These are phyloP conservation scores for Poecile montanus DNA, from an alignment of 2,797 vertebrate species.

Conservation along the genomic window DNA sequence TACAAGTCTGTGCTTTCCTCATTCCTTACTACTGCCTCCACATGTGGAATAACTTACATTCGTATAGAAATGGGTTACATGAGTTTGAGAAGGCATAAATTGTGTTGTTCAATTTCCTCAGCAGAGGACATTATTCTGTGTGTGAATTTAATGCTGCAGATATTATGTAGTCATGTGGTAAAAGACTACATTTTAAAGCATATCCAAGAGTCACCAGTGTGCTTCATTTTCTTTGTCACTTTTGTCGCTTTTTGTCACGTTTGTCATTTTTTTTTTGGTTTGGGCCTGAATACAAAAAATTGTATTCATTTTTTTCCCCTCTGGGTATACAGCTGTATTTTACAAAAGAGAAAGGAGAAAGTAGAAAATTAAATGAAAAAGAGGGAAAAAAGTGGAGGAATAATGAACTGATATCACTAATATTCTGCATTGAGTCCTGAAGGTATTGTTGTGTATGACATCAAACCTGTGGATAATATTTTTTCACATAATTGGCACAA, in stretches of 20 bases:
- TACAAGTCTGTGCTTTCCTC: not conserved
- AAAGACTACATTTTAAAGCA: not conserved
- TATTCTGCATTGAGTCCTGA: not conserved
- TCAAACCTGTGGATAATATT: not conserved
- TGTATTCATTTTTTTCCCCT: not conserved
- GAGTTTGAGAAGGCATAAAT: not conserved
- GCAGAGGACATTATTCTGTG: not conserved
- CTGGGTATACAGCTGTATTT: not conserved
- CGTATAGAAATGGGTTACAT: not conserved
- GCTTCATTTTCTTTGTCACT: not conserved
- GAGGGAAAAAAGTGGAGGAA: not conserved
- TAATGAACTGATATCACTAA: not conserved
- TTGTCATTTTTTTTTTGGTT: not conserved
- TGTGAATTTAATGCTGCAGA: not conserved
- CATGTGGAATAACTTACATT: not conserved
- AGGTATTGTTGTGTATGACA: not conserved
- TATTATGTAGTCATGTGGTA: not conserved
- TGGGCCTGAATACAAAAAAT: not conserved
- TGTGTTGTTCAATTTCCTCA: not conserved
- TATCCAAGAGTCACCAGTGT: not conserved
- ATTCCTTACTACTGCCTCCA: not conserved
- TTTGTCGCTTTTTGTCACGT: not conserved
- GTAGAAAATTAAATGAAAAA: not conserved
- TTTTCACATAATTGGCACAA: not conserved
- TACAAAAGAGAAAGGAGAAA: not conserved